Base-by-base conservation (phyloP, 2,797 vertebrate genomes). In the Ctenochaetus hawaiiensis region DNA sequence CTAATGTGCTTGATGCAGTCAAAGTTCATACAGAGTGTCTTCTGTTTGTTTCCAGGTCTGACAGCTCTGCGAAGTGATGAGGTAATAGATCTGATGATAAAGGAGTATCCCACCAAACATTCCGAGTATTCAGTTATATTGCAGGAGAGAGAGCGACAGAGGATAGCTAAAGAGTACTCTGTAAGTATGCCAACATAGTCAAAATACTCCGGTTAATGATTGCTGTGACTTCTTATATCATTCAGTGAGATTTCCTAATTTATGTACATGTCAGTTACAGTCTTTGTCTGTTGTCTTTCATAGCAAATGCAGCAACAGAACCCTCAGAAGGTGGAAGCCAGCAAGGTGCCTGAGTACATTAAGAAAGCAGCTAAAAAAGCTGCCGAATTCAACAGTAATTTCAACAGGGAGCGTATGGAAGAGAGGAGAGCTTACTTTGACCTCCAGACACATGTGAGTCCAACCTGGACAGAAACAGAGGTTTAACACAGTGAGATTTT, bases 81-180 rank as follows among this genome's bases (percentile, higher is more conserved):
- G 92, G 98, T 99, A 49, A 99, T 99, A 73, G 98, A 99, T 92
- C 94, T 99, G 84, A 99, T 99, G 98, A 99, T 99, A 89, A 99
- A 98, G 86, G 98, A 99, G 87, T 99, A 99, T 84, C 98, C 98
- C 68, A 91, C 94, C 81, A 99, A 99, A 88, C 98, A 99, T 57
- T 95, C 97, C 0, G 98, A 99, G 68, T 99, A 99, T 91, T 98
- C 98, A 0, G 97, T 99, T 69, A 98, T 99, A 77, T 95, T 99
- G 51, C 98, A 99, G 83, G 98, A 99, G 86, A 96, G 96, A 62
- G 98, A 99, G 59, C 95, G 98, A 0, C 97, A 98, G 79, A 96
- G 98, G 77, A 99, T 99, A 84, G 97, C 97, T 18, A 99, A 99
- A 87, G 98, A 99, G 80, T 99, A 99, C 86, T 99, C 98, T 72